Conservation (phyloP, 2,113 vertebrate genomes). For the Ibidorhyncha struthersii region DNA sequence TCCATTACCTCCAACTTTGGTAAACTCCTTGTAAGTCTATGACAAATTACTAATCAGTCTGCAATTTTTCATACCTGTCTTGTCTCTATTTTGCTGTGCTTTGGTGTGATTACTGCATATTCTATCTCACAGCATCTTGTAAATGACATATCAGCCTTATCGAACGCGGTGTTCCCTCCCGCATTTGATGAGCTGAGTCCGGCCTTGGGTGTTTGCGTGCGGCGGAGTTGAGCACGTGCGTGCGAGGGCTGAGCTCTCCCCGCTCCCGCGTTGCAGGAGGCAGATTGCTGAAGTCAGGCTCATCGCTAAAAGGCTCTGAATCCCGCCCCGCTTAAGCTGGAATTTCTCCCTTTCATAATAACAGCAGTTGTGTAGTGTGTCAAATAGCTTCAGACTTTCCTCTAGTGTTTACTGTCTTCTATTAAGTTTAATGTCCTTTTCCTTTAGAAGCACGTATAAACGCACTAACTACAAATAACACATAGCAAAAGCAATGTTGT, state of each 20-base stretch:
- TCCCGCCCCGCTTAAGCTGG: not conserved
- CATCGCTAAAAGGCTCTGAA: not conserved
- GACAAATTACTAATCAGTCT: not conserved
- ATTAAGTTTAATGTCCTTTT: not conserved
- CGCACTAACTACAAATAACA: not conserved
- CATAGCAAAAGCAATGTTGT: not conserved
- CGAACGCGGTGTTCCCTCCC: not conserved
- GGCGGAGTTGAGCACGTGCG: fast-evolving
- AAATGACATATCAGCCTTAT: not conserved
- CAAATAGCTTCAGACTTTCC: not conserved
- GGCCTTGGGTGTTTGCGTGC: not conserved
- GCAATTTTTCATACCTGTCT: not conserved
- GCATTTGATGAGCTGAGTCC: not conserved
- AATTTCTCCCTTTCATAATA: not conserved
- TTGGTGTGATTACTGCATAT: not conserved
- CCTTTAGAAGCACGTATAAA: not conserved
- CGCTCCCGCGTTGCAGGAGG: not conserved
- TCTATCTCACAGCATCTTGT: not conserved
- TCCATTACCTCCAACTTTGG: not conserved
- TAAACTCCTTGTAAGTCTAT: not conserved
- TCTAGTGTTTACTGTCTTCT: not conserved
- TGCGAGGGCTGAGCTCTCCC: not conserved
- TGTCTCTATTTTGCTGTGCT: not conserved
- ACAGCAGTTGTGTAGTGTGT: not conserved
- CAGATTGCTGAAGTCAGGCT: not conserved